A percentile compares a stretch with the other conserved stretches of the same genome.
Conservation (phyloP, 2,888 invertebrate genomes). For the Acanthoscelides obtectus region DNA sequence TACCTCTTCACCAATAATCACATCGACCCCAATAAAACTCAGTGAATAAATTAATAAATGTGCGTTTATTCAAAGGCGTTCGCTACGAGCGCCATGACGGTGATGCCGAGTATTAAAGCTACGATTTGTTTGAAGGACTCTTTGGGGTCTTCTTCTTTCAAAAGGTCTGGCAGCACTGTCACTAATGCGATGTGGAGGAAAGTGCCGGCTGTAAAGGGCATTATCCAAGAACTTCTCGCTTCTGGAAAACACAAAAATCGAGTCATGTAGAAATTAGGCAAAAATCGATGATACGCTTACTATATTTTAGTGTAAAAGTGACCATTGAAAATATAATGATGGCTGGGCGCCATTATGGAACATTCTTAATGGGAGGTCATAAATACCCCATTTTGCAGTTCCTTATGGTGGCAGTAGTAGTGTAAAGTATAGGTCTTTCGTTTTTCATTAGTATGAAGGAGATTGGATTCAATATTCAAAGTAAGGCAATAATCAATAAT, state of each 20-base stretch:
- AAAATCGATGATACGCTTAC: neutral
- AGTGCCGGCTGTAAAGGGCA: constrained; percentile 97
- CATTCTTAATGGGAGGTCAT: no score
- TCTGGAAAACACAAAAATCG: constrained; percentile 51
- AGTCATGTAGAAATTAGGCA: neutral
- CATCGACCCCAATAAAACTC: neutral
- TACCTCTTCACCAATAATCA: no score
- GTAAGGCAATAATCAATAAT: no score
- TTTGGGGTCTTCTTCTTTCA: constrained; percentile 71
- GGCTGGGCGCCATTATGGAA: no score
- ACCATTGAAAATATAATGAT: no score
- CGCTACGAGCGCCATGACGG: constrained; percentile 75
- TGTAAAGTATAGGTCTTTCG: no score
- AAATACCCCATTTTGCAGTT: no score
- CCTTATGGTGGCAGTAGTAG: no score
- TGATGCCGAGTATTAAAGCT: constrained; percentile 72
- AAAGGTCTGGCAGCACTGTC: constrained; percentile 88
- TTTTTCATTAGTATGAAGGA: no score
- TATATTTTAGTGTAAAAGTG: no score
- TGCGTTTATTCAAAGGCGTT: constrained; percentile 19
- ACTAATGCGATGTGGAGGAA: constrained; percentile 96
- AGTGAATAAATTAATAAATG: constrained; percentile 11
- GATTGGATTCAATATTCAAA: no score
- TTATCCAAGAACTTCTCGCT: constrained; percentile 87
- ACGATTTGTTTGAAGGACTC: constrained; percentile 81